Conservation (phyloP, 2,113 vertebrate species). For the Grus americana region DNA sequence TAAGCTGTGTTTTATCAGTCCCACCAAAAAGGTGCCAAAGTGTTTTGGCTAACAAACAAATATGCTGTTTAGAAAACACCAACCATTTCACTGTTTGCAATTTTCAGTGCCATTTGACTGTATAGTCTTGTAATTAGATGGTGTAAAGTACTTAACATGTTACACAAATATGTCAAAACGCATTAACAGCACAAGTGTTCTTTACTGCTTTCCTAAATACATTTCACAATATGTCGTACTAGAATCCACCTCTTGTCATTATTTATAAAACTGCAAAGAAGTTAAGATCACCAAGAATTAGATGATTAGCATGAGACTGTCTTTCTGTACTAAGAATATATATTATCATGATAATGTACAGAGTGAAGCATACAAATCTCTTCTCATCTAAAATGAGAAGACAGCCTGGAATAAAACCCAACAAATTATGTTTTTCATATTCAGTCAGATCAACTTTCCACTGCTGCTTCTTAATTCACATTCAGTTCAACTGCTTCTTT, state of each 20-base stretch:
- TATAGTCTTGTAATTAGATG: neutral
- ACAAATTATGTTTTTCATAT: neutral
- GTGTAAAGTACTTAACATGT: constrained; percentile 26
- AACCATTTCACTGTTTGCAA: neutral
- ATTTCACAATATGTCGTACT: neutral
- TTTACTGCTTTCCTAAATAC: neutral
- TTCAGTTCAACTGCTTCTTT: neutral
- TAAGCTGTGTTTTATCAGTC: neutral
- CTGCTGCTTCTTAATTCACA: neutral
- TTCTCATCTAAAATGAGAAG: neutral
- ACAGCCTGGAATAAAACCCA: neutral
- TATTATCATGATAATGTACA: neutral
- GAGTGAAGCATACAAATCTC: neutral
- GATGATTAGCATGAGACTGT: neutral
- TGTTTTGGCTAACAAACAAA: constrained; percentile 13
- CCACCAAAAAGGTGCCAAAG: neutral
- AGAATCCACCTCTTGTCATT: neutral
- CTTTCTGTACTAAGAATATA: neutral
- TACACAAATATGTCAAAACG: constrained; percentile 18
- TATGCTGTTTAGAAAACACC: neutral
- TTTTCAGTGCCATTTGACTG: neutral
- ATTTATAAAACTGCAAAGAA: neutral
- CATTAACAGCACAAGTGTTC: neutral
- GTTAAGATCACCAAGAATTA: neutral
- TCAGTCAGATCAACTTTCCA: neutral